phyloP scores from a whole-genome alignment of 2,888 invertebrate species.

The Torymus aiolomorphi region DNA sequence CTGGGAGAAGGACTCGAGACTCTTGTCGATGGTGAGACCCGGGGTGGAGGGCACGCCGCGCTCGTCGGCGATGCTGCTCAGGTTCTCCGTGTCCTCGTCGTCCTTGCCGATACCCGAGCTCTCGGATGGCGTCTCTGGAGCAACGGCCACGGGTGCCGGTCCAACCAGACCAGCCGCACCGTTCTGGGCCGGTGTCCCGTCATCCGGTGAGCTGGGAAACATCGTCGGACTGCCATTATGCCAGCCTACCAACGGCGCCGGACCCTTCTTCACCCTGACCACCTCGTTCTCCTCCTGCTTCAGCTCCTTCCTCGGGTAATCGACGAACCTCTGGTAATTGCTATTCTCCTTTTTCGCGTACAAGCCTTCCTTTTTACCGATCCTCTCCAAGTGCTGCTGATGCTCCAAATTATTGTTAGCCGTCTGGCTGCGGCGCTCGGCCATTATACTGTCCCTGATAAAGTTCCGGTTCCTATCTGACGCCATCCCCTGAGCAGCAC shows the following conservation, averaged over 20 bases:
- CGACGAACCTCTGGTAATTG: slow-evolving; percentile 58
- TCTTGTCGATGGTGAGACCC: slow-evolving; percentile 67
- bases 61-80: slow-evolving; percentile 70
- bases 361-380: slow-evolving; percentile 61
- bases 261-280: slow-evolving; percentile 57
- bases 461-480: slow-evolving; percentile 66
- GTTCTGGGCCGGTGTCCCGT: background rate
- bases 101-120: slow-evolving; percentile 78
- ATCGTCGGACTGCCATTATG: slow-evolving; percentile 70
- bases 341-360: slow-evolving; percentile 61
- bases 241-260: slow-evolving; percentile 73
- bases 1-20: slow-evolving; percentile 66
- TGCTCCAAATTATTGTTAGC: too few species aligned
- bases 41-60: slow-evolving; percentile 67
- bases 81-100: slow-evolving; percentile 66
- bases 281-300: slow-evolving; percentile 26
- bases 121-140: slow-evolving; percentile 70
- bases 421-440: too few species aligned
- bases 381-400: background rate
- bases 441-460: slow-evolving; percentile 55
- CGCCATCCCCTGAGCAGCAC: slow-evolving; percentile 46
- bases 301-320: slow-evolving; percentile 53
- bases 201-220: slow-evolving; percentile 64
- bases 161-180: background rate
- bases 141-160: background rate